Evolutionary conservation across 2,888 invertebrate genomes (phyloP).

Genomic region (Luffia ferchaultella): DNA sequence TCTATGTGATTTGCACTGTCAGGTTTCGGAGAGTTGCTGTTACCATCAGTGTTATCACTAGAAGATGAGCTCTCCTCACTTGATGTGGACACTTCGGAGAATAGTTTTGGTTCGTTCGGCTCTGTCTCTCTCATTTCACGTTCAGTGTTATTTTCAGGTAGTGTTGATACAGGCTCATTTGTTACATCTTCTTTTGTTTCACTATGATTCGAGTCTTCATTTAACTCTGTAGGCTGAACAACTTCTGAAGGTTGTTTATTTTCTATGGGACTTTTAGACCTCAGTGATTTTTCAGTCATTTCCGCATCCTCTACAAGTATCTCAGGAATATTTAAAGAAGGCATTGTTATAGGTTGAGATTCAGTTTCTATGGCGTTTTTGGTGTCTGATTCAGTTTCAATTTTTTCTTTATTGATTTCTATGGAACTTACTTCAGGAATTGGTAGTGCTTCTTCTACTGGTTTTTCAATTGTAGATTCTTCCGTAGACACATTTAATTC

Average conservation of each 20-base stretch:
- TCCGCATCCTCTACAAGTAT: slow-evolving; percentile 53
- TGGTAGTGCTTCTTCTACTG: slow-evolving; percentile 22
- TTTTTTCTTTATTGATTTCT: neutral
- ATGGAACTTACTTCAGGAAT: slow-evolving; percentile 4
- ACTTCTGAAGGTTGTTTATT: slow-evolving; percentile 15
- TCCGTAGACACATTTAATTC: slow-evolving; percentile 28
- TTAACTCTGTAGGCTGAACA: slow-evolving; percentile 16
- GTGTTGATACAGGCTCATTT: slow-evolving; percentile 5
- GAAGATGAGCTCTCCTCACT: slow-evolving; percentile 57
- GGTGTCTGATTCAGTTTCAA: slow-evolving; percentile 22
- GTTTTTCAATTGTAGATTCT: slow-evolving; percentile 9
- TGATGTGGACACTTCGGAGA: slow-evolving; percentile 43
- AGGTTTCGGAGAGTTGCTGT: slow-evolving; percentile 50
- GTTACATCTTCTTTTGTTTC: slow-evolving; percentile 11
- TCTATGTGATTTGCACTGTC: slow-evolving; percentile 33
- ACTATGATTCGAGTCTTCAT: slow-evolving; percentile 13
- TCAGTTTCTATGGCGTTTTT: slow-evolving; percentile 31
- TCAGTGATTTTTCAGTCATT: slow-evolving; percentile 34
- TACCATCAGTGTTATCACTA: slow-evolving; percentile 54
- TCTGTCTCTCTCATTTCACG: slow-evolving; percentile 22
- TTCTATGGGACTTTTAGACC: slow-evolving; percentile 26
- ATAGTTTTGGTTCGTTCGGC: slow-evolving; percentile 32
- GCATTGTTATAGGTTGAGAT: too few species aligned
- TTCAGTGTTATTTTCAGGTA: slow-evolving; percentile 17
- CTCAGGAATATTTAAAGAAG: slow-evolving; percentile 34